Evolutionary conservation across 1,140 invertebrate species (phyloP).

Genomic region (Phymorhynchus buccinoides): DNA sequence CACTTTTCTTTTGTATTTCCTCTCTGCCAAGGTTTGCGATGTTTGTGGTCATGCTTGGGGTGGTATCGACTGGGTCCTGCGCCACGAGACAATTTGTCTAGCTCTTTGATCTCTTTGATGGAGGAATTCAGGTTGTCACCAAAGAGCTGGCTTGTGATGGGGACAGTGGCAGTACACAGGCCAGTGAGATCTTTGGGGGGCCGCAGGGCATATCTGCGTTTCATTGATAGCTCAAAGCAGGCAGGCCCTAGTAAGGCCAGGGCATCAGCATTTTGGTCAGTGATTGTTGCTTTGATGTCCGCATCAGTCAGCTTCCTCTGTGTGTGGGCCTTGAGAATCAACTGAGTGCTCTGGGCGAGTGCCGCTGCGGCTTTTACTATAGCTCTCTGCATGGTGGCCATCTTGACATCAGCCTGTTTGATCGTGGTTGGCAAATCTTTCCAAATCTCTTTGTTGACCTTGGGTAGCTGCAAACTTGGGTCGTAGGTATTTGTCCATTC

Average conservation of each 20-base stretch:
- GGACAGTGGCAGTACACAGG: background rate
- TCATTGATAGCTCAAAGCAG: background rate
- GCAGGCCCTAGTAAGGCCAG: too few species aligned
- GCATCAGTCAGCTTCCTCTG: background rate
- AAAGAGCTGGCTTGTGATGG: background rate
- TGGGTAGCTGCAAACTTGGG: background rate
- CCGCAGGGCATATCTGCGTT: background rate
- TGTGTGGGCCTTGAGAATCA: background rate
- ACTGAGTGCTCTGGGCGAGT: background rate
- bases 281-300: background rate
- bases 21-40: background rate
- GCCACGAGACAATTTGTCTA: background rate
- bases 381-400: background rate
- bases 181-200: background rate
- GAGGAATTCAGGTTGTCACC: background rate
- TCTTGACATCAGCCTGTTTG: background rate
- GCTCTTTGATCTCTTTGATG: conserved; percentile 1
- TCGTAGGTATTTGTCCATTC: background rate
- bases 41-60: background rate
- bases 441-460: background rate
- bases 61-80: background rate
- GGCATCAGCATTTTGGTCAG: background rate
- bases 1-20: background rate
- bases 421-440: background rate
- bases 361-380: background rate